Evolutionary conservation across 2,797 vertebrate species (phyloP).

Genomic region (Prionace glauca): DNA sequence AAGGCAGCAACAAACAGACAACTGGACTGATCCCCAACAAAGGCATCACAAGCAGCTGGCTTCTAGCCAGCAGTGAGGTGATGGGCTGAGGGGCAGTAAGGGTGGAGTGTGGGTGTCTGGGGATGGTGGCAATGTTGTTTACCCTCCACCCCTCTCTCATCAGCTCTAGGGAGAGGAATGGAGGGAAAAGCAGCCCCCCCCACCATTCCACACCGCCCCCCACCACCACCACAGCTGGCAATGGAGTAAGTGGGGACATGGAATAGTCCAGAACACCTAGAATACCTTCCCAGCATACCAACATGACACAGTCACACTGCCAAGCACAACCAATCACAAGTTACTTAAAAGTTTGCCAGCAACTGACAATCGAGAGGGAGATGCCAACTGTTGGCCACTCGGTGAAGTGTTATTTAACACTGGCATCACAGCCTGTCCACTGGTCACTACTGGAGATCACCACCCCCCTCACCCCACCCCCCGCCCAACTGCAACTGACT

Average conservation of each 20-base stretch:
- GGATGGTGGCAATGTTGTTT: background rate
- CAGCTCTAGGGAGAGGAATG: background rate
- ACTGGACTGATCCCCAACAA: background rate
- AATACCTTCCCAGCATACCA: background rate
- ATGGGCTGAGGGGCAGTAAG: background rate
- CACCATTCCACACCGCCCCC: background rate
- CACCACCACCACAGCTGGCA: background rate
- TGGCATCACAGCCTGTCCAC: background rate
- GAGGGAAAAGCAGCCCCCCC: background rate
- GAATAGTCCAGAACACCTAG: background rate
- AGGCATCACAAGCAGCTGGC: background rate
- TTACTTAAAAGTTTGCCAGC: background rate
- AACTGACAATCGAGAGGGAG: background rate
- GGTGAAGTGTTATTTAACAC: background rate
- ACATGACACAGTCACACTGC: background rate
- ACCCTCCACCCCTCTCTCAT: background rate
- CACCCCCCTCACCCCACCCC: background rate
- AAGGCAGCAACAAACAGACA: background rate
- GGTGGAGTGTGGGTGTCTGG: background rate
- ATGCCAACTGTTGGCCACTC: background rate
- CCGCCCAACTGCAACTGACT: no score
- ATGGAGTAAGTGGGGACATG: no score
- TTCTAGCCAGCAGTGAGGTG: background rate
- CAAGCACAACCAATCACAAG: background rate
- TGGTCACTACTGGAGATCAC: background rate